Conservation (phyloP, 1,140 invertebrate genomes). For the Goniozus legneri region DNA sequence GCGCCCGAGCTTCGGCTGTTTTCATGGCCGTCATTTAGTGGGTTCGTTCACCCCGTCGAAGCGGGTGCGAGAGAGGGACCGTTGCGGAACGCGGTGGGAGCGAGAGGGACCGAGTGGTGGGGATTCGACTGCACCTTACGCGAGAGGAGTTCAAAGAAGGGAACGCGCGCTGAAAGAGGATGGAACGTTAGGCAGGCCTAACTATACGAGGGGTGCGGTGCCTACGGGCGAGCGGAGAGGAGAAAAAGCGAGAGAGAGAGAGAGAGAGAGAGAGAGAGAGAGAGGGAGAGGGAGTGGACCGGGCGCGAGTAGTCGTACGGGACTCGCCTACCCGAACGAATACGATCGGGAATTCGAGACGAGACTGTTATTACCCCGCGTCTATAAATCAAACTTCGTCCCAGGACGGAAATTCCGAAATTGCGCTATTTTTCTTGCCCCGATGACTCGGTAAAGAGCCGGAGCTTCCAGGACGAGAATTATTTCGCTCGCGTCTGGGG, state of each 20-base stretch:
- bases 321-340: constrained; percentile 1
- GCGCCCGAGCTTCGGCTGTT: constrained; percentile 51
- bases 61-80: constrained; percentile 19
- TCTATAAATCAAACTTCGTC: too few species aligned
- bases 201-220: too few species aligned
- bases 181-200: too few species aligned
- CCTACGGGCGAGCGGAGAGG: background rate
- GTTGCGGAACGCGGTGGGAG: too few species aligned
- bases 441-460: background rate
- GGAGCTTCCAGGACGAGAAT: background rate
- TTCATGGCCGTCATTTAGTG: constrained; percentile 57
- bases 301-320: background rate
- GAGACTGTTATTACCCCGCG: too few species aligned
- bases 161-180: too few species aligned
- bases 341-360: background rate
- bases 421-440: too few species aligned
- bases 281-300: background rate
- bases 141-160: background rate
- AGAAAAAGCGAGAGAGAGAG: background rate
- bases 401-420: background rate
- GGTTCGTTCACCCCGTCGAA: constrained; percentile 54
- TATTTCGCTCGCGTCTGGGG: background rate
- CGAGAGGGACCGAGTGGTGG: too few species aligned
- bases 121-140: too few species aligned
- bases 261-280: background rate